phyloP scores from a whole-genome alignment of 2,888 invertebrate genomes.

The Pyrrhosoma nymphula region DNA sequence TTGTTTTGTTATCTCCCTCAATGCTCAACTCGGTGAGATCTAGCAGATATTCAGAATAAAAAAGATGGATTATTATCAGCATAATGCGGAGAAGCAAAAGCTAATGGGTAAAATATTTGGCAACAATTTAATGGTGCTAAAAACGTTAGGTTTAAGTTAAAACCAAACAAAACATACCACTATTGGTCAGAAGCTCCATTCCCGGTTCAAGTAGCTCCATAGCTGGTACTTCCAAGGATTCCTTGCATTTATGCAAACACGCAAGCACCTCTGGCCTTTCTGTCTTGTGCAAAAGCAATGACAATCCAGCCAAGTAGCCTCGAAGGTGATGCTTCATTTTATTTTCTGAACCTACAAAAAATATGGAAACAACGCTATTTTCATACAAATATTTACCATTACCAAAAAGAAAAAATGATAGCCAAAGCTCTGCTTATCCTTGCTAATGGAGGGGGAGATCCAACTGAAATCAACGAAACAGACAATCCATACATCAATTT shows the following conservation, averaged over 20 bases:
- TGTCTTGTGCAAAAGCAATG: constrained; percentile 86
- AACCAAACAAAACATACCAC: constrained; percentile 75
- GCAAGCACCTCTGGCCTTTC: constrained; percentile 87
- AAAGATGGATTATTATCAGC: constrained; percentile 58
- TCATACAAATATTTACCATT: constrained; percentile 34
- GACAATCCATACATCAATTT: no score
- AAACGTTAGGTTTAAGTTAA: background rate
- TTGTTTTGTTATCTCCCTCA: constrained; percentile 93
- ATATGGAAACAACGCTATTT: background rate
- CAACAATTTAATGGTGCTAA: background rate
- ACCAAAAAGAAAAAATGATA: background rate
- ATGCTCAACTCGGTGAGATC: constrained; percentile 94
- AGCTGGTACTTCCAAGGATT: constrained; percentile 88
- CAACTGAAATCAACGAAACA: no score
- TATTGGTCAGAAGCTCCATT: constrained; percentile 87
- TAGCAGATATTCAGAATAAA: constrained; percentile 73
- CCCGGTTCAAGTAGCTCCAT: constrained; percentile 88
- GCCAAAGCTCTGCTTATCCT: background rate
- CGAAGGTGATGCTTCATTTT: constrained; percentile 94
- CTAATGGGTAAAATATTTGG: background rate
- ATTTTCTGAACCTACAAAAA: constrained; percentile 87
- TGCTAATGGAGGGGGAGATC: no score
- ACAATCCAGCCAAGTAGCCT: constrained; percentile 94
- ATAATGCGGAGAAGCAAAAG: background rate
- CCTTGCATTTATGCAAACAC: constrained; percentile 90